phyloP scores from a whole-genome alignment of 2,113 vertebrate species.

The Hippolais icterina region DNA sequence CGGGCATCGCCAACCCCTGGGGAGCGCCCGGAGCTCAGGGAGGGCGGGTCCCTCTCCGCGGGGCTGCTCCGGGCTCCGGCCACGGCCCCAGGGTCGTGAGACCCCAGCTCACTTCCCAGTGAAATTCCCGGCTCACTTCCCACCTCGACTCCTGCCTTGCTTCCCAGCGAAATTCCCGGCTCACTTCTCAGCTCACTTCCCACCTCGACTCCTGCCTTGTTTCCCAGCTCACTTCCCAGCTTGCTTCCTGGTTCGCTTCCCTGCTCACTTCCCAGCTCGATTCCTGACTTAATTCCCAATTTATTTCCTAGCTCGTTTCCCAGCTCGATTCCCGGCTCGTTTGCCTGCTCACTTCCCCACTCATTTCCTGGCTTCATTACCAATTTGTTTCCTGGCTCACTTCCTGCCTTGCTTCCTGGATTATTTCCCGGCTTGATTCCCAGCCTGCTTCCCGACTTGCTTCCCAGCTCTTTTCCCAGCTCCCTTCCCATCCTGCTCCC shows the following conservation, averaged over 20 bases:
- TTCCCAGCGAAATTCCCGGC: accelerated
- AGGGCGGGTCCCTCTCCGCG: accelerated
- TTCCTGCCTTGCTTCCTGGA: accelerated
- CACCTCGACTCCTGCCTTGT: accelerated
- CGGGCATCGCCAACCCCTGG: accelerated
- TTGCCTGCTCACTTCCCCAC: accelerated
- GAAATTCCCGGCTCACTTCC: neutral
- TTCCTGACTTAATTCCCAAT: accelerated
- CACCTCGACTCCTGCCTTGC: too few species aligned
- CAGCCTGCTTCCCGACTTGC: accelerated
- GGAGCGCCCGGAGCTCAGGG: accelerated
- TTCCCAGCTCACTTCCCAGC: accelerated
- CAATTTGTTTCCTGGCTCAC: accelerated
- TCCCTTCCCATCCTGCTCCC: accelerated
- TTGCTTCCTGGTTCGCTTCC: accelerated
- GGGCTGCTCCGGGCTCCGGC: neutral
- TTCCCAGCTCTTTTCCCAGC: accelerated
- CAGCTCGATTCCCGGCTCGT: accelerated
- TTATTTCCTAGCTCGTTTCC: accelerated
- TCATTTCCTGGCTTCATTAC: accelerated
- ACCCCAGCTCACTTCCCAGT: neutral
- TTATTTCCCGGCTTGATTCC: accelerated
- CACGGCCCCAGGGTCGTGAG: accelerated
- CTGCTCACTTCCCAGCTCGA: accelerated
- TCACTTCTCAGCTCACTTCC: accelerated